These are phyloP conservation scores for Harpegnathos saltator DNA, from an alignment of 1,140 invertebrate species.

Conservation along the genomic window DNA sequence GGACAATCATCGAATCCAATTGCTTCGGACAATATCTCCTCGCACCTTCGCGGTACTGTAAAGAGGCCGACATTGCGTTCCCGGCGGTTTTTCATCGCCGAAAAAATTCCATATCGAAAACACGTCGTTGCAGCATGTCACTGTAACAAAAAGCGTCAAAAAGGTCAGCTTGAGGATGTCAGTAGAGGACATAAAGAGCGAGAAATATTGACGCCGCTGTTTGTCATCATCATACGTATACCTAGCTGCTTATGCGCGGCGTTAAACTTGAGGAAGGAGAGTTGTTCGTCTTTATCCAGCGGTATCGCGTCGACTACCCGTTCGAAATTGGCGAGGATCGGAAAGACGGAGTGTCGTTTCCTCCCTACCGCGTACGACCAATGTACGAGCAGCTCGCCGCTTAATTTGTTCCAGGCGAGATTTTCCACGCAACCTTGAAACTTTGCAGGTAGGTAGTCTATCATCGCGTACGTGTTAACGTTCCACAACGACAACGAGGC, in stretches of 20 bases:
- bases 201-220: not conserved
- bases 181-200: too few relatives aligned
- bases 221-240: slow-evolving; percentile 49
- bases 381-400: slow-evolving; percentile 78
- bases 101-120: slow-evolving; percentile 77
- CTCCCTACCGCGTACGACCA: slow-evolving; percentile 71
- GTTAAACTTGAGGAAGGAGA: slow-evolving; percentile 72
- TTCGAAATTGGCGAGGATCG: slow-evolving; percentile 73
- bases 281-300: slow-evolving; percentile 24
- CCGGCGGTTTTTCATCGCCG: slow-evolving; percentile 57
- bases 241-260: slow-evolving; percentile 74
- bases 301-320: slow-evolving; percentile 75
- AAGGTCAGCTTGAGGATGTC: too few relatives aligned
- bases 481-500: slow-evolving; percentile 77
- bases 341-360: slow-evolving; percentile 58
- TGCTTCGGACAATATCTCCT: not conserved
- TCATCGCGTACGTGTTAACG: slow-evolving; percentile 61
- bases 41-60: not conserved
- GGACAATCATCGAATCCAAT: slow-evolving; percentile 38
- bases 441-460: slow-evolving; percentile 61
- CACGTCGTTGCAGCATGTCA: slow-evolving; percentile 45
- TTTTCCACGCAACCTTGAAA: slow-evolving; percentile 70
- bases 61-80: not conserved
- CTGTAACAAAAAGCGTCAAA: slow-evolving; percentile 56
- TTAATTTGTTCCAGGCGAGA: slow-evolving; percentile 78